phyloP scores from a whole-genome alignment of 2,113 vertebrate genomes.

The Pyxicephalus adspersus region DNA sequence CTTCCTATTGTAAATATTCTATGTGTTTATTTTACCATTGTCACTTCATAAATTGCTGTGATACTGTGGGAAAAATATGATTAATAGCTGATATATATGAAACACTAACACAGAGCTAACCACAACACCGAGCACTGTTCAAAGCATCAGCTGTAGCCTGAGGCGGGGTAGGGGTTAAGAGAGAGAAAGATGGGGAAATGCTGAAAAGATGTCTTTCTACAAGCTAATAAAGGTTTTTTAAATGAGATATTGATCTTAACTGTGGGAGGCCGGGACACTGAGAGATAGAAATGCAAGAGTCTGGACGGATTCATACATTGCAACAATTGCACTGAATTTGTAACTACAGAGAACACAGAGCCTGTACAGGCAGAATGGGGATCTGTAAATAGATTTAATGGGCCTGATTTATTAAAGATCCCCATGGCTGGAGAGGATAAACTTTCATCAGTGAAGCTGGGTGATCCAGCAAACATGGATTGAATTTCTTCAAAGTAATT shows the following conservation, averaged over 20 bases:
- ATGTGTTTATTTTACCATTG: background rate
- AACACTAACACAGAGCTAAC: slow-evolving; percentile 24
- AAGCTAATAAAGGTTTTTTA: slow-evolving; percentile 55
- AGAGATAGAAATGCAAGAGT: slow-evolving; percentile 53
- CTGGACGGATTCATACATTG: slow-evolving; percentile 46
- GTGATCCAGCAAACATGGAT: too few species aligned
- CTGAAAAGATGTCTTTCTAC: slow-evolving; percentile 52
- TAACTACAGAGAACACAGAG: slow-evolving; percentile 22
- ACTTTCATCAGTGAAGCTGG: too few species aligned
- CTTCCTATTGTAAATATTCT: background rate
- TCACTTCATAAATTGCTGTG: background rate
- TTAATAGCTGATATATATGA: slow-evolving; percentile 2
- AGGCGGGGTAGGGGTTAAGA: slow-evolving; percentile 48
- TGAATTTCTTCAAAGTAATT: too few species aligned
- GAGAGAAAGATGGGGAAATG: slow-evolving; percentile 46
- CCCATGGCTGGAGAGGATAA: too few species aligned
- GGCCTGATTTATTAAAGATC: too few species aligned
- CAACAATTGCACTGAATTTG: slow-evolving; percentile 46
- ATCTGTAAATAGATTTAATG: background rate
- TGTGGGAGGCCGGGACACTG: slow-evolving; percentile 40
- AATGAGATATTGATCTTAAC: slow-evolving; percentile 57
- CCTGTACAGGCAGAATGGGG: slow-evolving; percentile 1
- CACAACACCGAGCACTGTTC: slow-evolving; percentile 3
- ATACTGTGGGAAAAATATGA: slow-evolving; percentile 6
- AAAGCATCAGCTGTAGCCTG: slow-evolving; percentile 12